Conservation (phyloP, 2,888 invertebrate species). For the Ectobius pallidus region DNA sequence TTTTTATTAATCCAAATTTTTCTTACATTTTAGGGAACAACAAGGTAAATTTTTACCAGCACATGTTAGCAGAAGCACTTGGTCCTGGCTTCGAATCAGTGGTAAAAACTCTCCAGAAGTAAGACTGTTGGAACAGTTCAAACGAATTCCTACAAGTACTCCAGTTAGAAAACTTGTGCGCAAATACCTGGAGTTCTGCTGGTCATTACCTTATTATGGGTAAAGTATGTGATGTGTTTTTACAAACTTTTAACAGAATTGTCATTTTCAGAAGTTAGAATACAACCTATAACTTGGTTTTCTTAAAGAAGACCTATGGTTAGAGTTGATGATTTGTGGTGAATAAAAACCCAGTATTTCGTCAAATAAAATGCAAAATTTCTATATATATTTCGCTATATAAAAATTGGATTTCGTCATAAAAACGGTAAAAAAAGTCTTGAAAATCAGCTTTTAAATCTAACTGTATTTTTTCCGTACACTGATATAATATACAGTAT, state of each 20-base stretch:
- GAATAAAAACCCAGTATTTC: too few species aligned
- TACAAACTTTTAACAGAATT: neutral
- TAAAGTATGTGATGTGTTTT: slow-evolving; percentile 51
- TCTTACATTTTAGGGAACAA: slow-evolving; percentile 63
- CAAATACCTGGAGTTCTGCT: slow-evolving; percentile 89
- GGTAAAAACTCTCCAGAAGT: slow-evolving; percentile 88
- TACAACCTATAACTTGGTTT: too few species aligned
- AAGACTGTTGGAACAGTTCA: slow-evolving; percentile 83
- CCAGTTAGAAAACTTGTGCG: slow-evolving; percentile 83
- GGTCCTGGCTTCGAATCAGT: slow-evolving; percentile 71
- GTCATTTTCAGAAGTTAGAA: neutral
- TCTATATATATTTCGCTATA: too few species aligned
- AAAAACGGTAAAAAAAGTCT: too few species aligned
- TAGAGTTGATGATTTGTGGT: too few species aligned
- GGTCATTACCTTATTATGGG: slow-evolving; percentile 92
- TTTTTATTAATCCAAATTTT: too few species aligned
- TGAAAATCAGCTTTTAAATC: too few species aligned
- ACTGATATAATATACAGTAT: too few species aligned
- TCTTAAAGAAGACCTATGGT: too few species aligned
- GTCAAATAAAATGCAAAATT: too few species aligned
- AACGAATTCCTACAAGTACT: slow-evolving; percentile 80
- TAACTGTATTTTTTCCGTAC: too few species aligned
- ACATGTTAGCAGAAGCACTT: slow-evolving; percentile 74
- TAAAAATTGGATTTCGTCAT: too few species aligned
- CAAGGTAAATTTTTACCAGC: slow-evolving; percentile 78